phyloP scores from a whole-genome alignment of 2,113 vertebrate species.

The Amia ocellicauda region DNA sequence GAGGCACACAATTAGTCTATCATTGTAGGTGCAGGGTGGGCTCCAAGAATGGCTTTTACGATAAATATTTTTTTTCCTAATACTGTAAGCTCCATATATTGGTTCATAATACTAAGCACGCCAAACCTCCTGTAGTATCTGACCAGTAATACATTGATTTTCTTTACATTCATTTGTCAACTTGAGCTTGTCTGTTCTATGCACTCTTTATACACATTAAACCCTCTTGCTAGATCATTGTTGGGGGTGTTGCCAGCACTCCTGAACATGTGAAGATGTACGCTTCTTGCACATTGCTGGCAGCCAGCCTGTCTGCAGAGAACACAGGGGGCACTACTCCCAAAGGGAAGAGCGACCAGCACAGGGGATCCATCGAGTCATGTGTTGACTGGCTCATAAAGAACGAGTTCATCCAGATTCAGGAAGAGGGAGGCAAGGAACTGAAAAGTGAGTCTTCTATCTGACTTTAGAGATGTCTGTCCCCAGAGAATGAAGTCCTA shows the following conservation, averaged over 20 bases:
- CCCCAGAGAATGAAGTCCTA: too few species aligned
- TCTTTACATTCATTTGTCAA: too few species aligned
- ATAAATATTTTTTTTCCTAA: too few species aligned
- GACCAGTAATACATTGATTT: too few species aligned
- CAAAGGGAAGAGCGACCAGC: slow-evolving; percentile 32
- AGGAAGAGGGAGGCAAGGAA: slow-evolving; percentile 58
- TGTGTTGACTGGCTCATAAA: slow-evolving; percentile 88
- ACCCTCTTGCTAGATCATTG: slow-evolving; percentile 77
- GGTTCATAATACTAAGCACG: too few species aligned
- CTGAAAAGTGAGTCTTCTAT: slow-evolving; percentile 6
- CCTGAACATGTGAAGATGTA: slow-evolving; percentile 82
- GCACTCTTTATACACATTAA: not conserved
- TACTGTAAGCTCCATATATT: too few species aligned
- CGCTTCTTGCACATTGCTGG: slow-evolving; percentile 85
- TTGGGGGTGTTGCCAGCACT: slow-evolving; percentile 82
- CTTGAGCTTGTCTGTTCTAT: too few species aligned
- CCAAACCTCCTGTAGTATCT: too few species aligned
- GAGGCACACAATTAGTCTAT: too few species aligned
- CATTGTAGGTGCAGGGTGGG: too few species aligned
- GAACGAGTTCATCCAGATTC: slow-evolving; percentile 87
- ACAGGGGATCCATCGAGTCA: slow-evolving; percentile 73
- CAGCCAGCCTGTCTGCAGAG: slow-evolving; percentile 60
- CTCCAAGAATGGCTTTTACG: too few species aligned
- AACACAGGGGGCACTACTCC: slow-evolving; percentile 1
- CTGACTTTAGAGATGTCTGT: too few species aligned